Percentiles rank a stretch among this genome's conserved stretches.
These are phyloP conservation scores for Anableps anableps DNA, from an alignment of 2,797 vertebrate species.

Conservation along the genomic window DNA sequence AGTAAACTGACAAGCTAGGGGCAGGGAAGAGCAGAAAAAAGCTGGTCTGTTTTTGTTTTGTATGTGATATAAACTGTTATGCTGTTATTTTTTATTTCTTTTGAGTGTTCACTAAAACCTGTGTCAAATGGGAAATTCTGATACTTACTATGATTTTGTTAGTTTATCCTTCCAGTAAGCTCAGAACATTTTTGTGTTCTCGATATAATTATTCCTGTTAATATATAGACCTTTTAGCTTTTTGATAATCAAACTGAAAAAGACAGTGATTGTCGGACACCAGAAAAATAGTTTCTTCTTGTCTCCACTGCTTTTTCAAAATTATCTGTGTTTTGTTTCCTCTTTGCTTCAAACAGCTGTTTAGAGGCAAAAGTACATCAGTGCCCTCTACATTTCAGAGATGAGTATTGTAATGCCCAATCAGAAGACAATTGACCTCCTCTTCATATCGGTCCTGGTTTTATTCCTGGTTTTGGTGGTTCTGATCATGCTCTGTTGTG, in stretches of 20 bases:
- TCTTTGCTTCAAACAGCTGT: background rate
- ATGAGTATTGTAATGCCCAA: background rate
- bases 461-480: conserved; percentile 43
- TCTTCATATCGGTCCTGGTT: conserved; percentile 34
- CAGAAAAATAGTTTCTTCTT: background rate
- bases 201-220: background rate
- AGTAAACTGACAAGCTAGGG: background rate
- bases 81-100: background rate
- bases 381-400: background rate
- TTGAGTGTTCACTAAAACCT: background rate
- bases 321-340: background rate
- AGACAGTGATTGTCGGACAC: background rate
- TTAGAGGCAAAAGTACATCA: background rate
- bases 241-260: background rate
- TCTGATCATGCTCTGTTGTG: conserved; percentile 40
- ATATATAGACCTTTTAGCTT: background rate
- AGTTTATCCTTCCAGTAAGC: background rate
- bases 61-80: background rate
- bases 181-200: background rate
- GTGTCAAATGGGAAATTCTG: background rate
- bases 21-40: background rate
- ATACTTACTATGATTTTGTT: background rate
- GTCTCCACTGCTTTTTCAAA: background rate
- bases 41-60: conserved; percentile 14
- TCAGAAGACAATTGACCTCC: conserved; percentile 6